phyloP scores from a whole-genome alignment of 2,113 vertebrate genomes.

The Coracopsis vasa region DNA sequence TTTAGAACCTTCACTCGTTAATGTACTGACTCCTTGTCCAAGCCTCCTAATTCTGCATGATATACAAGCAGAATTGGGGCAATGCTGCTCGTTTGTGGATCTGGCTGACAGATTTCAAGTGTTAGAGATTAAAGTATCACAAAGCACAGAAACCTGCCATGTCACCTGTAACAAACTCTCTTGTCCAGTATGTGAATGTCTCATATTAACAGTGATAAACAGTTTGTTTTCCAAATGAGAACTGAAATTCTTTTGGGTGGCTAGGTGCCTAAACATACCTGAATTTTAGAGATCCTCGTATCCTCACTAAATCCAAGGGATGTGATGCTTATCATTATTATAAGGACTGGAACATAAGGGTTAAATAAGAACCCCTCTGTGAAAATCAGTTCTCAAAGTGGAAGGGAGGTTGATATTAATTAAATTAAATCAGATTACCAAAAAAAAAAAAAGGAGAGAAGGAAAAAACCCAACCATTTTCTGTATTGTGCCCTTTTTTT shows the following conservation, averaged over 20 bases:
- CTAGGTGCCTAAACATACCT: not conserved
- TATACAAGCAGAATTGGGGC: not conserved
- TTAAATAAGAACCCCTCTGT: not conserved
- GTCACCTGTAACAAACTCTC: not conserved
- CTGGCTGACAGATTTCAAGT: not conserved
- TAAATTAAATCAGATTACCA: not conserved
- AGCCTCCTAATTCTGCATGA: not conserved
- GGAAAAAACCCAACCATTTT: not conserved
- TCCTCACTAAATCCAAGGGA: not conserved
- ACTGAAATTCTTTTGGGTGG: not conserved
- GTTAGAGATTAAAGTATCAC: not conserved
- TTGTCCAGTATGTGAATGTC: conserved; percentile 8
- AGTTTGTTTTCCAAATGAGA: not conserved
- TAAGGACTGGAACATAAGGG: not conserved
- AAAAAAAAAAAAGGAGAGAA: too few relatives aligned
- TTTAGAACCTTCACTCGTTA: not conserved
- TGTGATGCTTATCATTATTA: not conserved
- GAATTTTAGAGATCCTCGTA: not conserved
- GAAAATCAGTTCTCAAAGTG: not conserved
- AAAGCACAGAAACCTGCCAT: not conserved
- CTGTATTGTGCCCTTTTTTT: not conserved
- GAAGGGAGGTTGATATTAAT: not conserved
- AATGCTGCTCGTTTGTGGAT: not conserved
- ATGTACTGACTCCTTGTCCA: not conserved
- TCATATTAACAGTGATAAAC: not conserved